Base-by-base conservation (phyloP, 2,113 vertebrate species). In the Tragelaphus strepsiceros region DNA sequence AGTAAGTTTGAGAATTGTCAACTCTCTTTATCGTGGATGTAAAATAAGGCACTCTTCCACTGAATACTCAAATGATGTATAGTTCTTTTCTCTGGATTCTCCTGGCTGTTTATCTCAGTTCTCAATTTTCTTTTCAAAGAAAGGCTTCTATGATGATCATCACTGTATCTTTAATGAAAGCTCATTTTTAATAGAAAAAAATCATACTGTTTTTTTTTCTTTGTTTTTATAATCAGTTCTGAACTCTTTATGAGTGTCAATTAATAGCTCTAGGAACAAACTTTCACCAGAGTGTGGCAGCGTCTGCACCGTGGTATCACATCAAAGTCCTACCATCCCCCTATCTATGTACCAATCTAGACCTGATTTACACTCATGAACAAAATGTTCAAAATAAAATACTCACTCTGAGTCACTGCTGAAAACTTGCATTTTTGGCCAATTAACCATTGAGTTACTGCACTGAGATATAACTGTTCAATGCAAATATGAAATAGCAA, bases 61-160 rank as follows among this genome's bases (percentile, higher is more conserved):
- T 51, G 61, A 92, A 80, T 92, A 83, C 77, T 64, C 59, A 90
- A 58, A 78, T 92, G 74, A 64, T 49, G 6, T 28, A 13, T 11
- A 88, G 87, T 86, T 78, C 32, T 93, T 95, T 93, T 64, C 15
- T 51, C 32, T 64, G 83, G 46, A 64, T 93, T 90, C 9, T 86
- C 95, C 83, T n/a, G 61, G 26, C 39, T 87, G 7, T 51, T 94
- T 80, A 39, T 6, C 56, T 82, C 24, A 51, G 32, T 85, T 93
- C 30, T 91, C 46, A 85, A 35, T 77, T 95, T 88, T 86, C n/a
- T 64, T 43, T 35, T 35, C 81, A 91, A 96, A 93, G 80, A 11
- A n/a, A 53, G 28, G 28, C 17, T 91, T 82, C 15, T 22, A 32
- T 26, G 71, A 24, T 30, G 24, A 56, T 46, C 49, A 39, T 51